Base-by-base conservation (phyloP, 2,888 invertebrate species). In the Sclerodermus sp. region DNA sequence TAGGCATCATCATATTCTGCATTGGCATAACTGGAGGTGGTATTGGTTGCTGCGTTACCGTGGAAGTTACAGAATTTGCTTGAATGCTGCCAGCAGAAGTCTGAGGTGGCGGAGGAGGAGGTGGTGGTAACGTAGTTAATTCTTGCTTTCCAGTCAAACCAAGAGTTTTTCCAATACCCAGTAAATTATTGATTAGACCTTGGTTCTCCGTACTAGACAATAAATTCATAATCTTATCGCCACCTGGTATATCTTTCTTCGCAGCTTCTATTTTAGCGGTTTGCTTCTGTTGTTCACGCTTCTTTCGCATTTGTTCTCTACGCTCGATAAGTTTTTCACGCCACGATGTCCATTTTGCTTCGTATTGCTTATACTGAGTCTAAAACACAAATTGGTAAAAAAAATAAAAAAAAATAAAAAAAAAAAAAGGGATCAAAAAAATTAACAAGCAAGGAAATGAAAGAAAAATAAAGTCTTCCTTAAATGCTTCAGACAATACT, bases 271-370 rank as follows among this genome's bases (percentile, higher is more conserved):
- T 56, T 53, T 73, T 73, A 0, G 66, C 57, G 1, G 68, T 65
- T 61, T 77, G 66, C 55, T 67, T 77, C 17, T 76, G 76, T 42
- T 76, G 76, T 55, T 80, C 79, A 58, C 87, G 82, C 73, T 87
- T 88, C 53, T 83, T 83, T 45, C 88, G 85, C 91, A 93, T 90
- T 72, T 89, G 88, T 70, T 89, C 87, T n/a, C 91, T 83, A 13
- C 91, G 82, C 64, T 91, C 90, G 46, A 91, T 79, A 32, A 93
- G 80, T 68, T 91, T 90, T 60, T 86, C 85, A 14, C 91, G 83
- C 81, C 91, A 93, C 32, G 88, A 85, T 70, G 91, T 90, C 87
- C 94, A 95, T 76, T 92, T 93, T 45, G 88, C 85, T 78, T 94
- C 92, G 78, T 94, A 95, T 67, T 91, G 88, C 64, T 83, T 83